Evolutionary conservation across 2,797 vertebrate species (phyloP).

Genomic region (Molossus molossus): DNA sequence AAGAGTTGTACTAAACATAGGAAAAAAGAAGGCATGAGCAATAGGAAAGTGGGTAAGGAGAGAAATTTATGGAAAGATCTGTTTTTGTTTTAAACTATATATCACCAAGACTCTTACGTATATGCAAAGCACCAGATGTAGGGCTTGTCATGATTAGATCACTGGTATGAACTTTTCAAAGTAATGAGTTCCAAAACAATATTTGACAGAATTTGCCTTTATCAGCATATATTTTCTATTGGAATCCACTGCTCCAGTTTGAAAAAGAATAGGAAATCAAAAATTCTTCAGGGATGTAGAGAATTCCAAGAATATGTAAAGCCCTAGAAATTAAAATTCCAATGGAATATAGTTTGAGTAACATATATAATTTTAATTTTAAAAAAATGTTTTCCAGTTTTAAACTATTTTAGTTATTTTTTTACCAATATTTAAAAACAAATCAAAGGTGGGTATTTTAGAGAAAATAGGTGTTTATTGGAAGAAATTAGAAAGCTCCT

Average conservation of each 20-base stretch:
- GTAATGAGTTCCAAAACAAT: background rate
- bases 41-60: background rate
- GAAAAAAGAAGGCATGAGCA: background rate
- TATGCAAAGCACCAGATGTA: background rate
- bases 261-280: background rate
- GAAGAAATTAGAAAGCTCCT: background rate
- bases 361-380: background rate
- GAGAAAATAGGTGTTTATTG: background rate
- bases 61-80: background rate
- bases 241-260: background rate
- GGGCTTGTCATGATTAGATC: background rate
- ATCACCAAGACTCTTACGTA: background rate
- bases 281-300: background rate
- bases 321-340: background rate
- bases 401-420: background rate
- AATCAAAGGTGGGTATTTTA: background rate
- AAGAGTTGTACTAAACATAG: background rate
- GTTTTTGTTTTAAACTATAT: background rate
- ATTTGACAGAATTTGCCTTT: background rate
- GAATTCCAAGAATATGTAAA: background rate
- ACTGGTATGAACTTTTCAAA: background rate
- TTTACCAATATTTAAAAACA: conserved; percentile 39
- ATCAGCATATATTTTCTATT: background rate
- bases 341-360: background rate
- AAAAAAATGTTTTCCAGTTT: background rate